These are phyloP conservation scores for Sclerodermus sp. DNA, from an alignment of 2,888 invertebrate genomes.

Conservation along the genomic window DNA sequence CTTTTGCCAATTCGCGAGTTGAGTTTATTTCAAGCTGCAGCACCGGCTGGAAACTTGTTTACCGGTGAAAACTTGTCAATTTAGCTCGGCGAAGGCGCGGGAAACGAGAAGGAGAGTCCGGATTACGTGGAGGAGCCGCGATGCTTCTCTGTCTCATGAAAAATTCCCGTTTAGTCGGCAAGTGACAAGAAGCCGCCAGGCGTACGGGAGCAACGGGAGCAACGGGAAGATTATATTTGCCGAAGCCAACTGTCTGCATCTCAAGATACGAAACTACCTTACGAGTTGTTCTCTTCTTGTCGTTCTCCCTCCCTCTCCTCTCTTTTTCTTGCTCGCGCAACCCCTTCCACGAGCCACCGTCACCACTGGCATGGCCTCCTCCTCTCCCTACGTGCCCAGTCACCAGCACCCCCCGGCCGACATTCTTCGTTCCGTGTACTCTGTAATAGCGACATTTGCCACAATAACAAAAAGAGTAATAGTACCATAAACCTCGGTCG, in stretches of 20 bases:
- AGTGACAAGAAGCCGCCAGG: slow-evolving; percentile 1
- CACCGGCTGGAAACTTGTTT: slow-evolving; percentile 12
- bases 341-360: no score
- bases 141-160: slow-evolving; percentile 3
- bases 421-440: no score
- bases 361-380: no score
- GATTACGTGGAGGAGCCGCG: slow-evolving; percentile 5
- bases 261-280: slow-evolving; percentile 12
- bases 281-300: background rate
- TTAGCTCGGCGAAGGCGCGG: slow-evolving; percentile 3
- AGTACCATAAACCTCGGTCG: no score
- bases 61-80: slow-evolving; percentile 19
- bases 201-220: slow-evolving; percentile 1
- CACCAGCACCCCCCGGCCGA: no score
- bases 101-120: no score
- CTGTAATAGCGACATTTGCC: no score
- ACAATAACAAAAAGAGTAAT: no score
- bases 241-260: slow-evolving; percentile 7
- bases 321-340: no score
- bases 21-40: background rate
- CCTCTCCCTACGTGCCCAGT: no score
- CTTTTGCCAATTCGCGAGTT: background rate
- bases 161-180: slow-evolving; percentile 6
- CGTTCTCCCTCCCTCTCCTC: no score
- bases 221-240: slow-evolving; percentile 19